These are phyloP conservation scores for Andrena hattorfiana DNA, from an alignment of 2,888 invertebrate species.

Conservation along the genomic window DNA sequence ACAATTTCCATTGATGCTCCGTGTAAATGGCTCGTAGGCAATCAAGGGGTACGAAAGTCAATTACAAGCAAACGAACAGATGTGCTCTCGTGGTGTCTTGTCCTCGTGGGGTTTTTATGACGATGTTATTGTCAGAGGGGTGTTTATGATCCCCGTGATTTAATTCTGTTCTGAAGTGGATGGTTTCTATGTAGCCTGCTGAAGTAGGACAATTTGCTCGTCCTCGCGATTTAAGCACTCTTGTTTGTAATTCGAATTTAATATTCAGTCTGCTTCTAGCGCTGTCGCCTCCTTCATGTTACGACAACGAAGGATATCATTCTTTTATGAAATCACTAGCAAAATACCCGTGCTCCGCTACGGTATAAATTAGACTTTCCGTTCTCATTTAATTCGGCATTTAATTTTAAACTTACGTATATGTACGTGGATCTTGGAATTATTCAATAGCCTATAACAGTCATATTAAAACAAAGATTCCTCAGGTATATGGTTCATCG, in stretches of 20 bases:
- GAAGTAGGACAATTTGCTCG: constrained; percentile 41
- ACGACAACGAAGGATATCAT: background rate
- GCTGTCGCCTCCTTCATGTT: background rate
- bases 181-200: constrained; percentile 35
- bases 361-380: background rate
- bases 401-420: too few species aligned
- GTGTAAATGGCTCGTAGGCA: constrained; percentile 5
- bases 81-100: constrained; percentile 35
- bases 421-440: too few species aligned
- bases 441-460: too few species aligned
- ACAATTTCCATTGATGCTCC: background rate
- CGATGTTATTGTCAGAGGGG: constrained; percentile 47
- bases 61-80: constrained; percentile 51
- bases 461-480: too few species aligned
- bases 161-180: constrained; percentile 54
- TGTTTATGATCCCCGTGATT: constrained; percentile 33
- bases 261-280: background rate
- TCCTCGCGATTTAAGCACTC: constrained; percentile 6
- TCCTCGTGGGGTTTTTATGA: constrained; percentile 45
- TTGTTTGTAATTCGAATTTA: constrained; percentile 18
- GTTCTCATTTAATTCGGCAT: background rate
- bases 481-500: too few species aligned
- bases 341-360: too few species aligned
- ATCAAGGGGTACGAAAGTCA: constrained; percentile 38
- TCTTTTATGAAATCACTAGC: background rate